Evolutionary conservation across 2,113 vertebrate species (phyloP), one percentile per base, ranked within the genome.

Genomic region (Nothoprocta perdicaria): DNA sequence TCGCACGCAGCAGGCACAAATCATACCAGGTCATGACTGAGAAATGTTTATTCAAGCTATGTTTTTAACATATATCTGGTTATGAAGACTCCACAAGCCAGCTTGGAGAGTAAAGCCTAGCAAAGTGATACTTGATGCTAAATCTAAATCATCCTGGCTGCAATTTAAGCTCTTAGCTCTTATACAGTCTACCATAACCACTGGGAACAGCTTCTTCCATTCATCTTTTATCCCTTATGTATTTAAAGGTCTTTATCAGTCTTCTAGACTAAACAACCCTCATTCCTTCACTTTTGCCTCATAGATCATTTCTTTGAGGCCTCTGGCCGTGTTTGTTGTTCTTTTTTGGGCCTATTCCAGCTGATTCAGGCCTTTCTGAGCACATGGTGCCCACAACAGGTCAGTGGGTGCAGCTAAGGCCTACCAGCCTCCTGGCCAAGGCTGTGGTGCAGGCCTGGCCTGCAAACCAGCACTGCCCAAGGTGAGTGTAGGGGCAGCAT

Each of bases 381-480:
- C 82, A 35, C 72, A 71, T 45, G 6, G 21, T 48, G 52, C 65
- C 21, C 60, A 53, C 46, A 17, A 62, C 43, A 0, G 0, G 27
- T 80, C 38, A 31, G 46, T 71, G 24, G 45, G n/a, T 46, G 29
- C 29, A 46, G 9, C 21, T 23, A 35, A 45, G 1, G 0, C 38
- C 38, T 80, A 50, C 38, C 1, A 0, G 31, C 38, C 73, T 73
- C 46, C 12, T 26, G 77, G 48, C n/a, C 29, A 67, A 18, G 27
- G 13, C 22, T 15, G 24, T 75, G 80, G 19, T 22, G 7, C 75
- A 88, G 76, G 93, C 71, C 91, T 84, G 19, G 14, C 81, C 94
- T 93, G 90, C 89, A 90, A 81, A 93, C 62, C 43, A 81, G 94
- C 86, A 48, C 74, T 92, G 68, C 88, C 61, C 26, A 22, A 92